phyloP scores from a whole-genome alignment of 2,113 vertebrate species.

The Anhinga anhinga region DNA sequence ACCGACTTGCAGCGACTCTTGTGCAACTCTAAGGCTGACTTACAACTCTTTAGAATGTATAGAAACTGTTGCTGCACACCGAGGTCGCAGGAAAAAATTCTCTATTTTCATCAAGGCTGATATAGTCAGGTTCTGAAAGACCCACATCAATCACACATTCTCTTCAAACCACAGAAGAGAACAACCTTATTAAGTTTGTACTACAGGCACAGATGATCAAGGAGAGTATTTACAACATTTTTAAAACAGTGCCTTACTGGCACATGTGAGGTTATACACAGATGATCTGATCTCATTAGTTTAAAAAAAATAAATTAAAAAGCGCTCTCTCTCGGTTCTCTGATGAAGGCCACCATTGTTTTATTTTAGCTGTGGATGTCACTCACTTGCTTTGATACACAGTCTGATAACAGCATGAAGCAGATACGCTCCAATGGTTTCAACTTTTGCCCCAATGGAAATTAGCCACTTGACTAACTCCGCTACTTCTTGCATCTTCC shows the following conservation, averaged over 20 bases:
- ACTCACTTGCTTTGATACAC: constrained; percentile 79
- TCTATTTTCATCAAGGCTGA: neutral
- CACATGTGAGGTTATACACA: neutral
- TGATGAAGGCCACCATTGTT: neutral
- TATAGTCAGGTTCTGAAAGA: neutral
- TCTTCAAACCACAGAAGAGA: neutral
- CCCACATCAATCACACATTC: neutral
- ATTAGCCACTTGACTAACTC: constrained; percentile 75
- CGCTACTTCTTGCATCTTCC: constrained; percentile 61
- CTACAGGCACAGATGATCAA: neutral
- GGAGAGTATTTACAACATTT: neutral
- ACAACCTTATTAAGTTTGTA: neutral
- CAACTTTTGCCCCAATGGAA: constrained; percentile 65
- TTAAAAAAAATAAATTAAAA: neutral
- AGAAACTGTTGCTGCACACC: neutral
- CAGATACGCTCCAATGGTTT: constrained; percentile 67
- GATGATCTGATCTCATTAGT: neutral
- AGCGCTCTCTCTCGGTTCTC: neutral
- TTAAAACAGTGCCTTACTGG: neutral
- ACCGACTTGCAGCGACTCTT: neutral
- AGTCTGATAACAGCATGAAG: constrained; percentile 77
- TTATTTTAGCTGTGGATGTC: neutral
- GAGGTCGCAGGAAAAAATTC: neutral
- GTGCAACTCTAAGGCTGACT: neutral
- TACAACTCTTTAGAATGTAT: neutral